Evolutionary conservation across 1,140 invertebrate species (phyloP), one percentile per base, ranked within the genome.

Genomic region (Cheumatopsyche charites): DNA sequence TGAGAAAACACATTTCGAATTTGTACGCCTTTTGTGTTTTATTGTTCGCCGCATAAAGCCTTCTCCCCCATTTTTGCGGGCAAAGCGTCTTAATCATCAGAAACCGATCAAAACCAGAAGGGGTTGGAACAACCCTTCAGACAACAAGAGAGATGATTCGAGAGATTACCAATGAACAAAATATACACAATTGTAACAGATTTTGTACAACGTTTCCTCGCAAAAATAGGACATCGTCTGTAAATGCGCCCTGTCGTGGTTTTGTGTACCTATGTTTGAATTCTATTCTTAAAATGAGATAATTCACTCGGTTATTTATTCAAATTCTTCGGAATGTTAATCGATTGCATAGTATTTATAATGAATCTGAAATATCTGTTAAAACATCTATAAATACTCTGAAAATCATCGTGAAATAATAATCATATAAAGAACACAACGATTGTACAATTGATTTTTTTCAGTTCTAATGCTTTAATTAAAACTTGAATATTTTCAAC

Each of bases 81-180:
- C 29, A 36, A 36, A 52, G 65, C n/a, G 41, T 67, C 65, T 67
- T 67, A 67, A 67, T 67, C 65, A 21, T 41, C 19, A 52, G 21
- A 67, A 42, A 12, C 29, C 29, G 41, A 42, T 43, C 36, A 67
- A 19, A 29, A 23, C 17, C 62, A 52, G 45, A 67, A 67, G 65
- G 65, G 65, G 43, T 67, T 36, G n/a, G 29, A 4, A 21, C 45
- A 13, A 52, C 47, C 47, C 47, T 52, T 52, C n/a, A 52, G 19
- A 52, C 45, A 26, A 47, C 45, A 52, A 21, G 26, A 67, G 45
- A 67, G 65, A 52, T 67, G 65, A 67, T 67, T 67, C 36, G 65
- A 49, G 43, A 67, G 65, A 67, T 67, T 67, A 67, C 65, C 1
- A 7, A 52, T 6, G 15, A 52, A 52, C 19, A 67, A 67, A 45